Evolutionary conservation across 2,888 invertebrate genomes (phyloP).

Genomic region (Hedychridium roseum): DNA sequence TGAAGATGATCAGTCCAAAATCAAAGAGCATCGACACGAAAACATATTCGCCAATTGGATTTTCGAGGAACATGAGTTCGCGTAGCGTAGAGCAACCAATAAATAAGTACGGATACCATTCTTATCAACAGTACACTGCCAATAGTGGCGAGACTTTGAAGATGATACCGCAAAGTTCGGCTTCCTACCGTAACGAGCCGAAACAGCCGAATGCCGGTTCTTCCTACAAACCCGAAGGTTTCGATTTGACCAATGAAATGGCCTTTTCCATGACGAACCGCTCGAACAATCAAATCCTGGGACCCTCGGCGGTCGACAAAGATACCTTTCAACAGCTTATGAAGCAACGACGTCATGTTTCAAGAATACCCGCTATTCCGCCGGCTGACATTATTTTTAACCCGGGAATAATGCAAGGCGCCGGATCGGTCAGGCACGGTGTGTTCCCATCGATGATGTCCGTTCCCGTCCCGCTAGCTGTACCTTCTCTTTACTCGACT

Average conservation of each 20-base stretch:
- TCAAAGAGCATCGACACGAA: constrained; percentile 36
- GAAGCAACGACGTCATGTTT: constrained; percentile 53
- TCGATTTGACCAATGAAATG: constrained; percentile 48
- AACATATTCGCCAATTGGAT: constrained; percentile 52
- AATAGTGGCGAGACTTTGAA: constrained; percentile 51
- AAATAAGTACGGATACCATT: constrained; percentile 52
- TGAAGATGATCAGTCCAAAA: constrained; percentile 51
- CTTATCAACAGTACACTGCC: constrained; percentile 53
- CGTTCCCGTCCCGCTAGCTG: constrained; percentile 50
- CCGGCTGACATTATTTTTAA: constrained; percentile 55
- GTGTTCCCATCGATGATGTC: constrained; percentile 53
- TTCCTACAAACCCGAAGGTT: constrained; percentile 50
- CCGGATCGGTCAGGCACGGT: constrained; percentile 33
- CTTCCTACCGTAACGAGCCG: constrained; percentile 45
- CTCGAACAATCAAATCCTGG: constrained; percentile 45
- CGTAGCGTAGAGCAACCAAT: constrained; percentile 42
- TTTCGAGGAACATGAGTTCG: constrained; percentile 47
- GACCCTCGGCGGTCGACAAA: constrained; percentile 42
- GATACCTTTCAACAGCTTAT: constrained; percentile 53
- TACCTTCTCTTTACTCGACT: constrained; percentile 51
- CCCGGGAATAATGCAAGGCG: constrained; percentile 47
- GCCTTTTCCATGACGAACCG: constrained; percentile 42
- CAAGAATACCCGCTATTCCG: constrained; percentile 42
- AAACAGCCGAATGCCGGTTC: constrained; percentile 45
- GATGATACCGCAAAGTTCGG: constrained; percentile 40